Evolutionary conservation across 2,888 invertebrate genomes (phyloP).

Genomic region (Campopleginae sp.): DNA sequence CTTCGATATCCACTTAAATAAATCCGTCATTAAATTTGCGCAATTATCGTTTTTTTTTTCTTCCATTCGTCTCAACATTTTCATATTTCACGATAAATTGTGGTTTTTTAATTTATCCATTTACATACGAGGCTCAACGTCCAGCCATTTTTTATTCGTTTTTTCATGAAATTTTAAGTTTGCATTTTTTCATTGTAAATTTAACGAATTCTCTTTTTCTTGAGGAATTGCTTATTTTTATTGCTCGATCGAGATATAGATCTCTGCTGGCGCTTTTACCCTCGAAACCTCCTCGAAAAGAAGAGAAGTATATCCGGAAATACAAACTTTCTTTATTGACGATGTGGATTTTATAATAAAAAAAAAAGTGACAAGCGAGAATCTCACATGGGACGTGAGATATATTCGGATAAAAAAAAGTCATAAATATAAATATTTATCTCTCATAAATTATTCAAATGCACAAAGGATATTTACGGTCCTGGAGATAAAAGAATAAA

Average conservation of each 20-base stretch:
- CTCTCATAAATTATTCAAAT: conserved; percentile 4
- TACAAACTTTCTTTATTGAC: not conserved
- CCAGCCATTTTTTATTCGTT: not conserved
- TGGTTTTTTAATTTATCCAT: not conserved
- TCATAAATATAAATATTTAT: conserved; percentile 4
- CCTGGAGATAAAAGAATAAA: not conserved
- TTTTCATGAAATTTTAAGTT: not conserved
- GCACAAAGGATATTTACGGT: not conserved
- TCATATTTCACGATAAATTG: not conserved
- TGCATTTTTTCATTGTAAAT: not conserved
- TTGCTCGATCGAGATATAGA: conserved; percentile 3
- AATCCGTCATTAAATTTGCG: conserved; percentile 1
- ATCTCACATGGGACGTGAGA: not conserved
- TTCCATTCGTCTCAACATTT: not conserved
- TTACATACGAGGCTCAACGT: not conserved
- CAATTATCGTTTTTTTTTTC: not conserved
- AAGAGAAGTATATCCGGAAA: conserved; percentile 4
- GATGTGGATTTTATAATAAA: not conserved
- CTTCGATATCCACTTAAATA: conserved; percentile 9
- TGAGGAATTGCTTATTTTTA: not conserved
- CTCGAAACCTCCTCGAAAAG: not conserved
- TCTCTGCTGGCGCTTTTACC: not conserved
- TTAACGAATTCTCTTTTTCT: not conserved
- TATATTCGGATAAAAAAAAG: not conserved
- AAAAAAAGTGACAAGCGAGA: not conserved